Conservation (phyloP, 1,140 invertebrate species). For the Zaprionus kolodkinae region DNA sequence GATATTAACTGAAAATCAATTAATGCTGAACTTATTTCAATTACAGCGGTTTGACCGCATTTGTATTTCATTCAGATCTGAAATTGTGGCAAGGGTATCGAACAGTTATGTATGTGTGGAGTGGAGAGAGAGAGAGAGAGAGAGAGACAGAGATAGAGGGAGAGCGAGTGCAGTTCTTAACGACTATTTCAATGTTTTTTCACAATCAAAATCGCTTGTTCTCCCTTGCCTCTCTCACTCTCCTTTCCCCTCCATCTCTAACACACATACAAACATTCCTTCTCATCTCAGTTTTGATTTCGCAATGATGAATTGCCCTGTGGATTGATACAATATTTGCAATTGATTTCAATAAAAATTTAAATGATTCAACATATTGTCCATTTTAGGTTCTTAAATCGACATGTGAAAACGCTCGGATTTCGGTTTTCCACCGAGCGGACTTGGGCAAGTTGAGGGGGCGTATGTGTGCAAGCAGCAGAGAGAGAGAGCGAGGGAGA, state of each 20-base stretch:
- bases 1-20: neutral
- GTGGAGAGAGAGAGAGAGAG: neutral
- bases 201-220: constrained; percentile 28
- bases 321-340: constrained; percentile 37
- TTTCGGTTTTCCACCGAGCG: constrained; percentile 18
- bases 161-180: neutral
- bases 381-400: constrained; percentile 44
- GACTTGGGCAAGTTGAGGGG: neutral
- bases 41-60: neutral
- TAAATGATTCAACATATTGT: constrained; percentile 42
- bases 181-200: constrained; percentile 23
- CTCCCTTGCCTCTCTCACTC: neutral
- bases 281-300: neutral
- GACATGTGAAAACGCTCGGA: constrained; percentile 32
- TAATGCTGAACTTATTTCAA: neutral
- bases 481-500: neutral
- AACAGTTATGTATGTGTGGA: neutral
- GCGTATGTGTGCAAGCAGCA: neutral
- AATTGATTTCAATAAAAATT: constrained; percentile 52
- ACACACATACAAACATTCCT: too few species aligned
- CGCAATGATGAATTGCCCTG: constrained; percentile 27
- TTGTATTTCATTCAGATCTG: neutral
- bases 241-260: too few species aligned
- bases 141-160: neutral
- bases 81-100: neutral